Conservation (phyloP, 2,797 vertebrate species). For the Dendrocincla tyrannina region DNA sequence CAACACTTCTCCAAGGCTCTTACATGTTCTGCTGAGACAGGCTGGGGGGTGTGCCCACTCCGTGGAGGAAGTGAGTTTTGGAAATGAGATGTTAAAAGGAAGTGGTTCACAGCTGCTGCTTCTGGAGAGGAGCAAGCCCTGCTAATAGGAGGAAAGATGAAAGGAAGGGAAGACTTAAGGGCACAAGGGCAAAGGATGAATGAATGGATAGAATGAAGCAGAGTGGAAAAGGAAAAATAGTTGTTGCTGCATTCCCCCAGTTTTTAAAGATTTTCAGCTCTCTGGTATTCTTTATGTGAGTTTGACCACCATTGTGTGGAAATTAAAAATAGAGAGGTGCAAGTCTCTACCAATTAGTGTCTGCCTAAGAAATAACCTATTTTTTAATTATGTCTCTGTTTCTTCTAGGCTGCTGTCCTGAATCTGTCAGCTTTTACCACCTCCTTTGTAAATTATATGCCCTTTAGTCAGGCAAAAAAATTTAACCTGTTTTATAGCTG, state of each 20-base stretch:
- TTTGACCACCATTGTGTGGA: background rate
- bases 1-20: background rate
- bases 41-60: background rate
- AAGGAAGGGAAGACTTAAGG: background rate
- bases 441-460: background rate
- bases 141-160: constrained; percentile 3
- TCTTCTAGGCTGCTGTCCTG: background rate
- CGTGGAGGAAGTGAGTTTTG: background rate
- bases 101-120: background rate
- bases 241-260: background rate
- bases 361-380: background rate
- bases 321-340: background rate
- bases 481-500: background rate
- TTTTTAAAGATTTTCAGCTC: background rate
- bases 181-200: background rate
- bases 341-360: background rate
- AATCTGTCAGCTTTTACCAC: constrained; percentile 8
- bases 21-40: background rate
- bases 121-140: background rate
- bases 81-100: background rate
- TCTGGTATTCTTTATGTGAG: background rate
- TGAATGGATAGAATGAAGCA: background rate
- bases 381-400: background rate
- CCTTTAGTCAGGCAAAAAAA: background rate
- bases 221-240: background rate